Conservation (phyloP, 2,797 vertebrate genomes). For the Luscinia luscinia region DNA sequence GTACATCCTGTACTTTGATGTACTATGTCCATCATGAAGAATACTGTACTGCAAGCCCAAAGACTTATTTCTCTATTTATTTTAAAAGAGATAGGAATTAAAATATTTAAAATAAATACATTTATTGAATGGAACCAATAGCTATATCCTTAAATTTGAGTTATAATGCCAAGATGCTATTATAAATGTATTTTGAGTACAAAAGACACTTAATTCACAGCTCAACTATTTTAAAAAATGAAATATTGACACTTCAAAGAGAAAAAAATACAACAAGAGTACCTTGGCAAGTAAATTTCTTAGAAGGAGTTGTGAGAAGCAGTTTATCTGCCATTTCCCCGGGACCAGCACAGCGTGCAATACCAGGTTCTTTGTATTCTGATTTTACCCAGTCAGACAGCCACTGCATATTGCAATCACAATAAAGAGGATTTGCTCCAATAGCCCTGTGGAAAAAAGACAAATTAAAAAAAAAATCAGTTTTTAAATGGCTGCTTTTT, state of each 20-base stretch:
- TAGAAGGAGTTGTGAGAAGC: slow-evolving; percentile 95
- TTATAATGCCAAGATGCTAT: neutral
- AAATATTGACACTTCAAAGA: neutral
- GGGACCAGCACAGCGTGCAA: slow-evolving; percentile 93
- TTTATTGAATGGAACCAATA: neutral
- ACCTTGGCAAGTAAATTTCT: slow-evolving; percentile 98
- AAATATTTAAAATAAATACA: neutral
- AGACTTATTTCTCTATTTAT: neutral
- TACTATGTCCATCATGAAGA: neutral
- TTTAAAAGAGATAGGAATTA: neutral
- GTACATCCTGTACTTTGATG: neutral
- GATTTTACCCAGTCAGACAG: slow-evolving; percentile 98
- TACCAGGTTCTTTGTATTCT: slow-evolving; percentile 97
- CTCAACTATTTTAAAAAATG: neutral
- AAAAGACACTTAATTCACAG: neutral
- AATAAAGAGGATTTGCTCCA: slow-evolving; percentile 95
- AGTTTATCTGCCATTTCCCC: slow-evolving; percentile 97
- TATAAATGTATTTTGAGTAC: neutral
- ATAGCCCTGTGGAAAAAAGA: slow-evolving; percentile 84
- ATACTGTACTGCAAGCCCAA: neutral
- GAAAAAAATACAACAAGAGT: slow-evolving; percentile 14
- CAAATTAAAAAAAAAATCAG: neutral
- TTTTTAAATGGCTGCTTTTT: slow-evolving; percentile 5
- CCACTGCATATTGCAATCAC: slow-evolving; percentile 99
- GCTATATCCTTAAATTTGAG: neutral